These are phyloP conservation scores for Tichodroma muraria DNA, from an alignment of 2,113 vertebrate genomes.

Conservation along the genomic window DNA sequence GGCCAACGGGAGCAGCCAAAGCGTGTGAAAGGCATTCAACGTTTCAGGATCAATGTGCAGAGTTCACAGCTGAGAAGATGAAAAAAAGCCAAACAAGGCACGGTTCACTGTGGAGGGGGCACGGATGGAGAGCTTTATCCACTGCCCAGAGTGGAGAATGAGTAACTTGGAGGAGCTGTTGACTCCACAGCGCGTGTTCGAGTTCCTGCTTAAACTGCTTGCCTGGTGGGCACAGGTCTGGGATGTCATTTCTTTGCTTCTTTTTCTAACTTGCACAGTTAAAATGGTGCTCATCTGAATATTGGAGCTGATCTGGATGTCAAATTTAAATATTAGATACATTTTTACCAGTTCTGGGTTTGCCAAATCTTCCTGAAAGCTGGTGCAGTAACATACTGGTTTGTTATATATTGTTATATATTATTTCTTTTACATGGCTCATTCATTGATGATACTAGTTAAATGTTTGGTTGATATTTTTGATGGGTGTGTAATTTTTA, in stretches of 20 bases:
- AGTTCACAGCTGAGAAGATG: background rate
- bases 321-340: background rate
- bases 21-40: background rate
- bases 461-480: background rate
- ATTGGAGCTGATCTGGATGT: background rate
- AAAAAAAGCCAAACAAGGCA: background rate
- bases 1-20: background rate
- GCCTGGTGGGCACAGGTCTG: background rate
- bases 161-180: background rate
- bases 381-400: background rate
- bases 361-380: background rate
- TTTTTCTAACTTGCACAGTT: background rate
- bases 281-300: background rate
- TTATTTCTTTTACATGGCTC: background rate
- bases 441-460: background rate
- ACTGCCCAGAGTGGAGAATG: background rate
- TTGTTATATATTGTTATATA: background rate
- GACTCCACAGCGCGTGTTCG: rapidly evolving
- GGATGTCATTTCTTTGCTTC: background rate
- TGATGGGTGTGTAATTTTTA: background rate
- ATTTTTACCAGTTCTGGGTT: background rate
- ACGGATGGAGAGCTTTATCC: background rate
- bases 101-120: background rate
- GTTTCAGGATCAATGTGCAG: background rate
- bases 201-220: background rate